Evolutionary conservation across 2,888 invertebrate species (phyloP).

Genomic region (Boloria euphrosyne): DNA sequence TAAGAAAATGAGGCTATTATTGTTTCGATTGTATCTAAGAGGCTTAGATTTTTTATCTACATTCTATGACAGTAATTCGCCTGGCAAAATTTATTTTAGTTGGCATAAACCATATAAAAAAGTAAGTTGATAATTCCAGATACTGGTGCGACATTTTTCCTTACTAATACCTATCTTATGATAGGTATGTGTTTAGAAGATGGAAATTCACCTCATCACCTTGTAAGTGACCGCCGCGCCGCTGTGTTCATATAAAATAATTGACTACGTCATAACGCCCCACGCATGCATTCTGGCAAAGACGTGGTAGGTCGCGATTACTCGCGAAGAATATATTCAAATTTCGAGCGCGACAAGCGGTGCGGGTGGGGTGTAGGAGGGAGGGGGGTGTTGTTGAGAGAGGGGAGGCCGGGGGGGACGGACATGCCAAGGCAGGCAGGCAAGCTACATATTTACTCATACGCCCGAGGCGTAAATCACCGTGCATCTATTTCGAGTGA

Average conservation of each 20-base stretch:
- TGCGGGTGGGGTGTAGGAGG: conserved; percentile 44
- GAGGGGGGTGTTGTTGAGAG: conserved; percentile 48
- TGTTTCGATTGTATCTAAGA: too few relatives aligned
- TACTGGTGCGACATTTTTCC: too few relatives aligned
- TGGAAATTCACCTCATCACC: conserved; percentile 31
- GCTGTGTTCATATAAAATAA: conserved; percentile 42
- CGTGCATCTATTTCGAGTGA: conserved; percentile 79
- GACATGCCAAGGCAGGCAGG: conserved; percentile 79
- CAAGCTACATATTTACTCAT: conserved; percentile 79
- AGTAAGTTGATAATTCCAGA: too few relatives aligned
- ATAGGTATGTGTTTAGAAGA: conserved; percentile 2
- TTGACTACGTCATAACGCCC: conserved; percentile 44
- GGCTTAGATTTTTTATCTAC: too few relatives aligned
- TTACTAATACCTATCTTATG: too few relatives aligned
- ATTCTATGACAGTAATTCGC: too few relatives aligned
- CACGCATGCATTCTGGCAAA: conserved; percentile 43
- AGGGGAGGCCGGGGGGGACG: conserved; percentile 69
- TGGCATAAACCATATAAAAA: too few relatives aligned
- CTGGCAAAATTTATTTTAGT: too few relatives aligned
- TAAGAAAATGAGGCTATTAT: too few relatives aligned
- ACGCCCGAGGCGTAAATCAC: conserved; percentile 81
- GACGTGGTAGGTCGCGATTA: conserved; percentile 45
- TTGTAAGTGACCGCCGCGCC: conserved; percentile 42
- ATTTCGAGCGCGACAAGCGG: conserved; percentile 35
- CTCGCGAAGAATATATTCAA: conserved; percentile 35